These are phyloP conservation scores for zebrafish (Danio rerio) DNA, from an alignment of 2,113 vertebrate genomes.

Conservation along the genomic window GRCz12tu NC_133189.1:39228001-39228500, in stretches of 20 bases:
- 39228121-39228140: neutral
- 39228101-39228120: too few species aligned
- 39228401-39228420: neutral
- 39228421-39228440: slow-evolving; percentile 35
- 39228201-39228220: neutral
- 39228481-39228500: slow-evolving; percentile 49
- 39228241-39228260: neutral
- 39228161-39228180: neutral
- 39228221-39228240: neutral
- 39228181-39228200: neutral
- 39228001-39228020: too few species aligned
- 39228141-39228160: neutral
- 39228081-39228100: too few species aligned
- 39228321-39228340: too few species aligned
- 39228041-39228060: too few species aligned
- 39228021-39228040: too few species aligned
- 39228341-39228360: slow-evolving; percentile 24
- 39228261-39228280: neutral
- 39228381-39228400: slow-evolving; percentile 35
- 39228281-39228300: neutral
- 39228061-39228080: too few species aligned
- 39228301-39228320: neutral
- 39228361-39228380: slow-evolving; percentile 45
- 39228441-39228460: slow-evolving; percentile 30
- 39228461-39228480: slow-evolving; percentile 43